Percentiles rank a stretch among this genome's conserved stretches.
These are phyloP conservation scores for Campylomormyrus numenius DNA, from an alignment of 2,113 vertebrate genomes.

Conservation along the genomic window DNA sequence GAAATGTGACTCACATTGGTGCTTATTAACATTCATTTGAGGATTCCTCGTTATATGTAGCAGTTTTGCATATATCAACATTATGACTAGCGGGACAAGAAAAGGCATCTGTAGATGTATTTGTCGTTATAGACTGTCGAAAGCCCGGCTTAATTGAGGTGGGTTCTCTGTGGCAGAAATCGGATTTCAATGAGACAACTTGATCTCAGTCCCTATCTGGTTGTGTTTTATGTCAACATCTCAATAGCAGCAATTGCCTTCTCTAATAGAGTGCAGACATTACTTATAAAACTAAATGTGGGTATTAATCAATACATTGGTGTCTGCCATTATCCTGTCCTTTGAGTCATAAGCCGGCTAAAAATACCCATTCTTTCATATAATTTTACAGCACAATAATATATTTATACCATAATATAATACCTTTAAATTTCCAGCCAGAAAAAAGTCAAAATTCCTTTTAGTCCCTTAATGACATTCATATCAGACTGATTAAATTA, in stretches of 20 bases:
- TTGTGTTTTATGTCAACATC: slow-evolving; percentile 14
- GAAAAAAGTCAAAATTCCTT: slow-evolving; percentile 45
- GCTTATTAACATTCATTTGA: slow-evolving; percentile 48
- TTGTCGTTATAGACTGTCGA: slow-evolving; percentile 51
- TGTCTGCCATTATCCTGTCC: slow-evolving; percentile 27
- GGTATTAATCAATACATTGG: slow-evolving; percentile 16
- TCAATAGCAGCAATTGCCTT: background rate
- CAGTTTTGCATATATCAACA: slow-evolving; percentile 54
- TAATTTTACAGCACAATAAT: slow-evolving; percentile 27
- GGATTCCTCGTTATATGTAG: slow-evolving; percentile 52
- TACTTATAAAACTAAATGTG: slow-evolving; percentile 10
- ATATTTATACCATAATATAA: slow-evolving; percentile 22
- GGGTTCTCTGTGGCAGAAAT: slow-evolving; percentile 38
- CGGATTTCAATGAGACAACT: slow-evolving; percentile 41
- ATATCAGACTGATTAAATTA: slow-evolving; percentile 75
- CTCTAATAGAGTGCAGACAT: slow-evolving; percentile 5
- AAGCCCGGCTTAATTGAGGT: slow-evolving; percentile 52
- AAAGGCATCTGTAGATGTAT: slow-evolving; percentile 29
- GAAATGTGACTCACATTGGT: slow-evolving; percentile 34
- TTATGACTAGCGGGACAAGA: slow-evolving; percentile 45
- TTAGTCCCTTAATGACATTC: slow-evolving; percentile 67
- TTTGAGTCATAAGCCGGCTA: slow-evolving; percentile 17
- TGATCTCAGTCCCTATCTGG: slow-evolving; percentile 25
- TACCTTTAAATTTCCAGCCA: slow-evolving; percentile 48
- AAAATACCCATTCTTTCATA: slow-evolving; percentile 22